Conservation (phyloP, 2,888 invertebrate genomes). For the Germaria angustata region DNA sequence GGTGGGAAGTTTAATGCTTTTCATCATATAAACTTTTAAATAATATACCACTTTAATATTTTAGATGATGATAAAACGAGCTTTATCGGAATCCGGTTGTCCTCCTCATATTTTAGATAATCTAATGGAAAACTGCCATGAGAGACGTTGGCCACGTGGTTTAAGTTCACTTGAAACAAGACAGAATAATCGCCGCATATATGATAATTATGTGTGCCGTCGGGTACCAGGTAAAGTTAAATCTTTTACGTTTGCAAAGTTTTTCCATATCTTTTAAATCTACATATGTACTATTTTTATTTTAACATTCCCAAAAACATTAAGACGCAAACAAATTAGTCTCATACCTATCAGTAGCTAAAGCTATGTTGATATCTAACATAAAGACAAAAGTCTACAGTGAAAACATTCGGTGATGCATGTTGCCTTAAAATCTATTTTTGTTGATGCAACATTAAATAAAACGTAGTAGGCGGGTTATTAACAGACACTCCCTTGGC, state of each 20-base stretch:
- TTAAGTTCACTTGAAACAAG: conserved; percentile 94
- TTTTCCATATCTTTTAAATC: neutral
- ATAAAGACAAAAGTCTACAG: too few species aligned
- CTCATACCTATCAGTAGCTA: too few species aligned
- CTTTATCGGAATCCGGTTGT: conserved; percentile 95
- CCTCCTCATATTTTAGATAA: conserved; percentile 96
- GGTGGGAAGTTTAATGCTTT: conserved; percentile 80
- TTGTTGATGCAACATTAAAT: too few species aligned
- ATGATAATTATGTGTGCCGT: conserved; percentile 96
- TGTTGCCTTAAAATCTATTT: too few species aligned
- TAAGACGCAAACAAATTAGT: too few species aligned
- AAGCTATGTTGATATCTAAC: too few species aligned
- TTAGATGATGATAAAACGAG: conserved; percentile 95
- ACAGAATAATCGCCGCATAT: conserved; percentile 93
- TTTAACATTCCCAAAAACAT: too few species aligned
- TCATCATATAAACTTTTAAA: neutral
- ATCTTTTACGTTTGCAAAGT: neutral
- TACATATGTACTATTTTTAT: too few species aligned
- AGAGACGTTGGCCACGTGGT: conserved; percentile 96
- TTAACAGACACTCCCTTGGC: too few species aligned
- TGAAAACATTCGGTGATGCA: too few species aligned
- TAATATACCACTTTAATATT: conserved; percentile 21
- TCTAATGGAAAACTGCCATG: conserved; percentile 98
- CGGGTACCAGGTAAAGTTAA: conserved; percentile 87
- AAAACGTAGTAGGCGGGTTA: too few species aligned